Conservation (phyloP, 1,140 invertebrate species). For the Procambarus virginalis region DNA sequence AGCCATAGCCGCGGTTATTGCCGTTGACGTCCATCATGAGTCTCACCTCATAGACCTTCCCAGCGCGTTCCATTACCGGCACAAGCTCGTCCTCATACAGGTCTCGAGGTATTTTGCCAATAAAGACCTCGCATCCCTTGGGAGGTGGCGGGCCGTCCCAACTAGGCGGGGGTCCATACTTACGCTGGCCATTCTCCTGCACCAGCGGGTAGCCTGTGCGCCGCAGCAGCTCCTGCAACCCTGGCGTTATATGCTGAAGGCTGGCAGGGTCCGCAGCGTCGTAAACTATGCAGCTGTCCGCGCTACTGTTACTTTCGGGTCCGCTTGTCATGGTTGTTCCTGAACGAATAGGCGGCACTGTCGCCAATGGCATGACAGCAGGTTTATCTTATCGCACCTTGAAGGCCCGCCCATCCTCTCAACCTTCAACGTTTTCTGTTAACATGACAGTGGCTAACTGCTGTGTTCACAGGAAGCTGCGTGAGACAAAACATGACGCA, state of each 20-base stretch:
- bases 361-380: conserved; percentile 8
- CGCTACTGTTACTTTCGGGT: not conserved
- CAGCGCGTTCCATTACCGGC: conserved; percentile 80
- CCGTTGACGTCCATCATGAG: conserved; percentile 90
- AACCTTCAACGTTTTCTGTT: not conserved
- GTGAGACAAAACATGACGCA: too few species aligned
- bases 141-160: conserved; percentile 74
- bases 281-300: not conserved
- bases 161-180: conserved; percentile 77
- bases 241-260: not conserved
- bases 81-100: conserved; percentile 87
- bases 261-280: conserved; percentile 9
- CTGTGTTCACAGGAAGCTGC: too few species aligned
- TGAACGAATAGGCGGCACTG: not conserved
- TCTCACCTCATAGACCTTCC: conserved; percentile 83
- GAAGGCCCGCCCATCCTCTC: not conserved
- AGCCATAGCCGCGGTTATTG: conserved; percentile 86
- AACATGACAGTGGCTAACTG: not conserved
- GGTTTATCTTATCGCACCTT: conserved; percentile 25
- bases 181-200: conserved; percentile 83
- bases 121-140: conserved; percentile 85
- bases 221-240: conserved; percentile 73
- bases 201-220: conserved; percentile 77
- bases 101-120: conserved; percentile 87
- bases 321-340: conserved; percentile 44